Percentiles rank a stretch among this genome's conserved stretches.
These are phyloP conservation scores for Pogonomyrmex californicus DNA, from an alignment of 1,140 invertebrate species.

Conservation along the genomic window DNA sequence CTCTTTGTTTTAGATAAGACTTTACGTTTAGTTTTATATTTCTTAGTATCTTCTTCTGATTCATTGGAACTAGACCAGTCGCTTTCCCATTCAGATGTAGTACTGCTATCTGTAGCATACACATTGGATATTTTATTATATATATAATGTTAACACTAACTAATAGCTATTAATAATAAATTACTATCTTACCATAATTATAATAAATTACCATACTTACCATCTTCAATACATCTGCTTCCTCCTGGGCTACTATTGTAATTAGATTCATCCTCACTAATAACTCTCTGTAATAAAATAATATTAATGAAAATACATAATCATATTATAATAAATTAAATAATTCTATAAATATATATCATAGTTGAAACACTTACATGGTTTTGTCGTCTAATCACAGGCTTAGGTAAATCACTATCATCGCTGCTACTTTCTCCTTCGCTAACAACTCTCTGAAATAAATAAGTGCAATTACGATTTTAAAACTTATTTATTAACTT, in stretches of 20 bases:
- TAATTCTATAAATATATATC: not conserved
- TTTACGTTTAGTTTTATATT: slow-evolving; percentile 37
- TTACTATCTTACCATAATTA: not conserved
- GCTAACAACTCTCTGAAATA: slow-evolving; percentile 78
- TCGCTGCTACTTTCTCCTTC: slow-evolving; percentile 83
- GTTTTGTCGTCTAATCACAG: slow-evolving; percentile 78
- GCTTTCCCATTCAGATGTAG: slow-evolving; percentile 79
- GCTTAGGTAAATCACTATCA: slow-evolving; percentile 80
- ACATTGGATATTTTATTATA: not conserved
- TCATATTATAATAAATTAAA: not conserved
- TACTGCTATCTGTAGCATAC: slow-evolving; percentile 49
- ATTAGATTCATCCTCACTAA: slow-evolving; percentile 81
- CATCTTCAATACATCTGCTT: slow-evolving; percentile 64
- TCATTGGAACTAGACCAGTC: slow-evolving; percentile 83
- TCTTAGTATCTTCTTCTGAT: slow-evolving; percentile 52
- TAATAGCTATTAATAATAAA: not conserved
- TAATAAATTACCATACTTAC: slow-evolving; percentile 59
- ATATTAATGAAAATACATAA: not conserved
- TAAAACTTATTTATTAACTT: not conserved
- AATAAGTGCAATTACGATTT: slow-evolving; percentile 5
- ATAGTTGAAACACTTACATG: slow-evolving; percentile 75
- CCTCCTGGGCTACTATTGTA: slow-evolving; percentile 72
- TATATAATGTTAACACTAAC: not conserved
- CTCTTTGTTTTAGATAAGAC: slow-evolving; percentile 62
- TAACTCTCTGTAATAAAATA: slow-evolving; percentile 77